phyloP scores from a whole-genome alignment of 1,140 invertebrate species.

The Lepidotrigona ventralis region DNA sequence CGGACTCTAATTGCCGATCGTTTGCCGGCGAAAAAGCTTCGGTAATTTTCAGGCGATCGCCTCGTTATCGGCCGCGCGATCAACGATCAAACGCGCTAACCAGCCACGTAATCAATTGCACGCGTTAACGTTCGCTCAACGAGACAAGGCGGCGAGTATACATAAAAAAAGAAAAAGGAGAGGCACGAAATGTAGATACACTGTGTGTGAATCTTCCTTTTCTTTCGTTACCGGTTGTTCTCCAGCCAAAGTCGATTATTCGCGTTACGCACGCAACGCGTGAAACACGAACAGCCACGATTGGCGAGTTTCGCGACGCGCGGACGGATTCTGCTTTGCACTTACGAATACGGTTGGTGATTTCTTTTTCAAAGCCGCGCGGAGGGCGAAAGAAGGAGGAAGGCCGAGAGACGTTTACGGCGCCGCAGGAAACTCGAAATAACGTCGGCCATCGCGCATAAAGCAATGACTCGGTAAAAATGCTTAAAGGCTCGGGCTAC shows the following conservation, averaged over 20 bases:
- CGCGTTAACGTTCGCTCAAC: too few relatives aligned
- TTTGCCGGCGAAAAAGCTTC: constrained; percentile 1
- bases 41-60: not conserved
- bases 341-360: constrained; percentile 26
- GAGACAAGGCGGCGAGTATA: too few relatives aligned
- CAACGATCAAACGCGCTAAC: not conserved
- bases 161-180: too few relatives aligned
- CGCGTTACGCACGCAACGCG: not conserved
- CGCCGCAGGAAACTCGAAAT: constrained; percentile 59
- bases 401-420: constrained; percentile 17
- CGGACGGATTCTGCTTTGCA: not conserved
- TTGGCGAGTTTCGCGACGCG: not conserved
- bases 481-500: constrained; percentile 36
- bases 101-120: not conserved
- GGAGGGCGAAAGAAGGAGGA: too few relatives aligned
- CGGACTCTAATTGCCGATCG: constrained; percentile 49
- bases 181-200: too few relatives aligned
- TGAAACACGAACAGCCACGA: too few relatives aligned
- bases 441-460: constrained; percentile 52
- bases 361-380: constrained; percentile 18
- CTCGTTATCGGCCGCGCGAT: too few relatives aligned
- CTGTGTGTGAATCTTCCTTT: too few relatives aligned
- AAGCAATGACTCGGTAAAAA: constrained; percentile 55
- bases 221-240: too few relatives aligned
- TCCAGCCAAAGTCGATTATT: not conserved